These are phyloP conservation scores for Mamestra configurata DNA, from an alignment of 1,140 invertebrate genomes.

Conservation along the genomic window DNA sequence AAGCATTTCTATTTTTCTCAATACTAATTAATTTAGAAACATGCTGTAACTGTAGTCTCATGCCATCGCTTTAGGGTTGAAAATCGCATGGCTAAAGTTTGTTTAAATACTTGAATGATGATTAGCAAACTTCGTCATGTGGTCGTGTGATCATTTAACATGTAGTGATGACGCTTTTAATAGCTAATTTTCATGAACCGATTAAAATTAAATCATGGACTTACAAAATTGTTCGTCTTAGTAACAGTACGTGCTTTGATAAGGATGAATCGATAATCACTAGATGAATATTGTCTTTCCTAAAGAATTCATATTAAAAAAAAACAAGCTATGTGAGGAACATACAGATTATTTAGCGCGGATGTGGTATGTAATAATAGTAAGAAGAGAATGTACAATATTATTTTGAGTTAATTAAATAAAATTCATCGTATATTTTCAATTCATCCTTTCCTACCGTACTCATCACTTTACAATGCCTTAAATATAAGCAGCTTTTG, in stretches of 20 bases:
- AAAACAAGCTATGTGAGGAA: too few species aligned
- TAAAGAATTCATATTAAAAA: too few species aligned
- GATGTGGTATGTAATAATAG: too few species aligned
- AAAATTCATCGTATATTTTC: background rate
- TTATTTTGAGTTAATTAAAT: too few species aligned
- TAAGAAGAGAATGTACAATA: too few species aligned
- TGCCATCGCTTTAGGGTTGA: constrained; percentile 31
- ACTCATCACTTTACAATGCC: constrained; percentile 26
- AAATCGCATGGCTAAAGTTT: constrained; percentile 25
- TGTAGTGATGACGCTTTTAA: constrained; percentile 31
- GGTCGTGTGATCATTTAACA: constrained; percentile 34
- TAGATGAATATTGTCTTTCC: too few species aligned
- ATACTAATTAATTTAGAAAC: constrained; percentile 7
- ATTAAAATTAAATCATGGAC: constrained; percentile 38
- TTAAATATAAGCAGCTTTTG: constrained; percentile 37
- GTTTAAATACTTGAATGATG: background rate
- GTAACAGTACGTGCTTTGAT: constrained; percentile 4
- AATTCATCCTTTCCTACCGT: constrained; percentile 9
- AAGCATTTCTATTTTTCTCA: background rate
- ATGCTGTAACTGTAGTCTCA: constrained; percentile 58
- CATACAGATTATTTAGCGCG: too few species aligned
- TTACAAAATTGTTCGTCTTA: constrained; percentile 25
- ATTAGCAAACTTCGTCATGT: constrained; percentile 31
- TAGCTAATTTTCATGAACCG: constrained; percentile 38
- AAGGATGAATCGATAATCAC: constrained; percentile 26